A percentile compares a stretch with the other conserved stretches of the same genome.
These are phyloP conservation scores for Lasioglossum calceatum DNA, from an alignment of 2,888 invertebrate genomes.

Conservation along the genomic window DNA sequence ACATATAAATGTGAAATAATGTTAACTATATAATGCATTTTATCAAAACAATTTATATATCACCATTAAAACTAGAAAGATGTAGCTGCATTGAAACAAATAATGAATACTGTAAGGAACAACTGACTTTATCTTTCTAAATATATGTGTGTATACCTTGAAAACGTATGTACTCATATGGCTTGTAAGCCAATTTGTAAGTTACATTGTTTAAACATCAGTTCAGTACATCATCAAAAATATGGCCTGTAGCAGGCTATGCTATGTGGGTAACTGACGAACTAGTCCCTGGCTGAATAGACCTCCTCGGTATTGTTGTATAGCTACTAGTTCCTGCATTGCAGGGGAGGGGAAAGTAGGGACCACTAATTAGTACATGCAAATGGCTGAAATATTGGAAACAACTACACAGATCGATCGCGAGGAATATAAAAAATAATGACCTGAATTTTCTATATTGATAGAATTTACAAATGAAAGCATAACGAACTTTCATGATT, in stretches of 20 bases:
- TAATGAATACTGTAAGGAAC: not conserved
- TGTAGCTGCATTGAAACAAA: not conserved
- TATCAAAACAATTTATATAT: not conserved
- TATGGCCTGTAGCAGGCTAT: conserved; percentile 76
- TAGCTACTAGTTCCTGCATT: conserved; percentile 84
- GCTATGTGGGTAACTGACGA: conserved; percentile 84
- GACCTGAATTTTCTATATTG: not conserved
- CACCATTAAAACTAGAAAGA: not conserved
- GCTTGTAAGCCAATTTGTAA: not conserved
- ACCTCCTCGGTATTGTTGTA: conserved; percentile 85
- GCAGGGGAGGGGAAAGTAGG: conserved; percentile 82
- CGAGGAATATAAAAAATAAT: conserved; percentile 41
- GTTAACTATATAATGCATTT: not conserved
- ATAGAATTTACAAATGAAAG: not conserved
- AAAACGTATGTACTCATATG: not conserved
- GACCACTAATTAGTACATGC: conserved; percentile 83
- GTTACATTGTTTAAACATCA: conserved; percentile 69
- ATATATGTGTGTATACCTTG: not conserved
- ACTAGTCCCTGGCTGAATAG: conserved; percentile 84
- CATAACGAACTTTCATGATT: not conserved
- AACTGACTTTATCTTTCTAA: not conserved
- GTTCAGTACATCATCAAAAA: conserved; percentile 77
- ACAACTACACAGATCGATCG: conserved; percentile 53
- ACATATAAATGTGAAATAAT: not conserved
- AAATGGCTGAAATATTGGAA: conserved; percentile 68